phyloP scores from a whole-genome alignment of 2,113 vertebrate species.

The Osmerus mordax region DNA sequence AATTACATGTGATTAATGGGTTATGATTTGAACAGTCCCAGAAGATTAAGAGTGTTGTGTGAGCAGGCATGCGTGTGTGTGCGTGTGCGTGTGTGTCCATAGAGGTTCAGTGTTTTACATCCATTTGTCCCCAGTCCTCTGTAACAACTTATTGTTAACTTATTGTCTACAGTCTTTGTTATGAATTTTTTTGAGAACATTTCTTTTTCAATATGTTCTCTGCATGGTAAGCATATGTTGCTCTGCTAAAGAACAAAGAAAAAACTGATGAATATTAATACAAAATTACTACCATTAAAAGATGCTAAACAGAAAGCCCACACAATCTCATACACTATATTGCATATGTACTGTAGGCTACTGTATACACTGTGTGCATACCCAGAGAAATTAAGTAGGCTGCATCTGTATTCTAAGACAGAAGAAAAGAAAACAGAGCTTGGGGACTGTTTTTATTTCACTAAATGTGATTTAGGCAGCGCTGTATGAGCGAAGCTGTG shows the following conservation, averaged over 20 bases:
- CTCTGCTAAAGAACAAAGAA: background rate
- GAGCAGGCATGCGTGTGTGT: background rate
- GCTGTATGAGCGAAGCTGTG: background rate
- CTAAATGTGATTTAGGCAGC: background rate
- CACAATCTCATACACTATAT: too few species aligned
- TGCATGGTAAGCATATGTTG: background rate
- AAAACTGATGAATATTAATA: too few species aligned
- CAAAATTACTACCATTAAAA: too few species aligned
- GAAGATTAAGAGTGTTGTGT: background rate
- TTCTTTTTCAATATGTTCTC: background rate
- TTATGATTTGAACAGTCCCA: conserved; percentile 13
- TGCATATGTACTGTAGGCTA: too few species aligned
- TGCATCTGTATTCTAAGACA: background rate
- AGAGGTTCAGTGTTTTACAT: too few species aligned
- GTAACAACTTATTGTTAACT: too few species aligned
- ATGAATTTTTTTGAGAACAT: background rate
- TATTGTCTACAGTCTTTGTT: too few species aligned
- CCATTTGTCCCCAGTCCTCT: too few species aligned
- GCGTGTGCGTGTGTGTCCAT: too few species aligned
- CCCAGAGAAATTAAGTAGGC: background rate
- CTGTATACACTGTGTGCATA: too few species aligned
- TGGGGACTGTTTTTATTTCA: background rate
- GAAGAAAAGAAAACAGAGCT: background rate
- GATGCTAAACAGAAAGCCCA: too few species aligned
- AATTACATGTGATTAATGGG: conserved; percentile 34